Percentiles rank a stretch among this genome's conserved stretches.
Evolutionary conservation across 2,888 invertebrate species (phyloP).

Genomic region (Drosophila buzzatii): DNA sequence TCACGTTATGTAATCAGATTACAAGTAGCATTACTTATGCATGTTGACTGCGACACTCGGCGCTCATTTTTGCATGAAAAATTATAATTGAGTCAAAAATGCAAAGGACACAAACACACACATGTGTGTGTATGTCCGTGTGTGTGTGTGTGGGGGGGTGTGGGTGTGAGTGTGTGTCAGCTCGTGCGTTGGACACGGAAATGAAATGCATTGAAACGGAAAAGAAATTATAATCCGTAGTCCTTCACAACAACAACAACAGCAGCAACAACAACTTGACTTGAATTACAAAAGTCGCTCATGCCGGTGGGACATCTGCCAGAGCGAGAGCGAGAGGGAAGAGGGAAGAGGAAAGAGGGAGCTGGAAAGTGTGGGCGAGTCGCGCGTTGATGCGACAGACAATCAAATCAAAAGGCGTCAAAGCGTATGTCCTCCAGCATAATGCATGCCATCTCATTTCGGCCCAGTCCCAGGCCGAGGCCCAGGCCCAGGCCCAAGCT

Average conservation of each 20-base stretch:
- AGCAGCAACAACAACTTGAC: slow-evolving; percentile 45
- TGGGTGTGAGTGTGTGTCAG: slow-evolving; percentile 32
- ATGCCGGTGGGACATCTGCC: slow-evolving; percentile 31
- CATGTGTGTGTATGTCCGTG: slow-evolving; percentile 27
- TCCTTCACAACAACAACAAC: slow-evolving; percentile 33
- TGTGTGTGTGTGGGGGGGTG: slow-evolving; percentile 1
- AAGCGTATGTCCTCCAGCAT: slow-evolving; percentile 64
- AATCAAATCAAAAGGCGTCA: slow-evolving; percentile 80
- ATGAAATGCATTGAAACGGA: slow-evolving; percentile 80
- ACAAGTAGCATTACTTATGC: slow-evolving; percentile 60
- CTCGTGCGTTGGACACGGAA: slow-evolving; percentile 62
- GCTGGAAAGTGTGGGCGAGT: slow-evolving; percentile 25
- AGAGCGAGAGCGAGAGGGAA: neutral
- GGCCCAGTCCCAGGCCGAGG: slow-evolving; percentile 3
- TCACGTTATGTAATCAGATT: slow-evolving; percentile 78
- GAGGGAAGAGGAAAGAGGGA: neutral
- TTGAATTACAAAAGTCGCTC: slow-evolving; percentile 76
- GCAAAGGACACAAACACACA: slow-evolving; percentile 49
- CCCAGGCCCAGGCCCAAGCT: too few relatives aligned
- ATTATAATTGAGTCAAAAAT: slow-evolving; percentile 77
- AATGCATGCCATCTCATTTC: slow-evolving; percentile 63
- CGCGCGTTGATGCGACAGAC: slow-evolving; percentile 66
- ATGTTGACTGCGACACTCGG: slow-evolving; percentile 37
- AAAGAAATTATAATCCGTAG: slow-evolving; percentile 78
- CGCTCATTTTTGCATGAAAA: slow-evolving; percentile 63